These are phyloP conservation scores for Dynastes grantii DNA, from an alignment of 2,888 invertebrate species.

Conservation along the genomic window DNA sequence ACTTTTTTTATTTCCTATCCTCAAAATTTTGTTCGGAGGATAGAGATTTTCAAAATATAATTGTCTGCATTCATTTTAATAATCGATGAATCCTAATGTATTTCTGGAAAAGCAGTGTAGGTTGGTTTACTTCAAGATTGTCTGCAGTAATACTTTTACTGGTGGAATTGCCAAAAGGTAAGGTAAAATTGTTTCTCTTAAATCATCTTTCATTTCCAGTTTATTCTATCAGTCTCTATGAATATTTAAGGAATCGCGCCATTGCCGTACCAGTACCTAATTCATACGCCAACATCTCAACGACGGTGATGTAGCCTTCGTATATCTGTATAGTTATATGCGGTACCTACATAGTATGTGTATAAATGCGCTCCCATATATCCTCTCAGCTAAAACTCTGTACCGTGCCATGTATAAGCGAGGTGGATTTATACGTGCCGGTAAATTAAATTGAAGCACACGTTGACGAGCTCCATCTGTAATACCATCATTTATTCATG, in stretches of 20 bases:
- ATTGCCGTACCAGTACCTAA: slow-evolving; percentile 22
- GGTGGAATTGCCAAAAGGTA: background rate
- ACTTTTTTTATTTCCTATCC: no score
- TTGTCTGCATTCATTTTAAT: no score
- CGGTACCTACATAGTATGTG: slow-evolving; percentile 41
- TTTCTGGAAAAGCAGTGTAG: no score
- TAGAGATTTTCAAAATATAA: no score
- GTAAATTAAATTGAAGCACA: slow-evolving; percentile 60
- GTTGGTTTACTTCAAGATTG: no score
- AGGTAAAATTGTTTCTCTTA: background rate
- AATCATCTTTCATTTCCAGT: slow-evolving; percentile 24
- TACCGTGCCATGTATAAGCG: slow-evolving; percentile 49
- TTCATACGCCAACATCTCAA: slow-evolving; percentile 22
- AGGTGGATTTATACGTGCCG: slow-evolving; percentile 52
- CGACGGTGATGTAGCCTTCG: background rate
- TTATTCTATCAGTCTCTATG: slow-evolving; percentile 14
- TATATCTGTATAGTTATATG: background rate
- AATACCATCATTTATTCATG: slow-evolving; percentile 73
- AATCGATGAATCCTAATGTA: no score
- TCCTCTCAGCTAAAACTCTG: slow-evolving; percentile 40
- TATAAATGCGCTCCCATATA: slow-evolving; percentile 53
- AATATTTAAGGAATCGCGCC: slow-evolving; percentile 24
- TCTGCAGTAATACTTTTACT: no score
- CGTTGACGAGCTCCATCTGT: slow-evolving; percentile 70
- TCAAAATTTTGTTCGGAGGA: no score